A percentile compares a stretch with the other conserved stretches of the same genome.
phyloP scores from a whole-genome alignment of 2,113 vertebrate genomes.

The Lampris megalopsis region DNA sequence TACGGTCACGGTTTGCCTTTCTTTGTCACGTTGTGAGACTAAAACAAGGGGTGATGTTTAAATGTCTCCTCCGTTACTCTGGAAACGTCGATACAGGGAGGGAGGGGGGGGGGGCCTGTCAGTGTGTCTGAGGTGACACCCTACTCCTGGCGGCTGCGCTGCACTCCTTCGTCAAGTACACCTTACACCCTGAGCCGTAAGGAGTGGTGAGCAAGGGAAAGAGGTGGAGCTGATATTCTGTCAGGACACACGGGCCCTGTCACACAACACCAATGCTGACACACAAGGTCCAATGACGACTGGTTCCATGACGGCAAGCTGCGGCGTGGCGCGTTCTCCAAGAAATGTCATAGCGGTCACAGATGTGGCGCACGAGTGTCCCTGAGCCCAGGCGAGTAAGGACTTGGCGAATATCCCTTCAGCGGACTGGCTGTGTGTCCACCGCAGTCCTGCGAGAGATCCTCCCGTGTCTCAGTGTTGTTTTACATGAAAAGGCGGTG shows the following conservation, averaged over 20 bases:
- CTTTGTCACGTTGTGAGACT: constrained; percentile 14
- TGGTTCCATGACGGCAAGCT: no score
- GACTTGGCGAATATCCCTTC: no score
- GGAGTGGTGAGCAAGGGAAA: constrained; percentile 36
- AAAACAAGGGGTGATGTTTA: constrained; percentile 24
- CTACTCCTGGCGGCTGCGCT: constrained; percentile 40
- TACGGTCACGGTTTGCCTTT: neutral
- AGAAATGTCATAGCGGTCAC: no score
- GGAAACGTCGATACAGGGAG: constrained; percentile 54
- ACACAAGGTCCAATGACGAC: constrained; percentile 9
- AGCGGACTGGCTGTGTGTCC: no score
- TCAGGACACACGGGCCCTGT: constrained; percentile 14
- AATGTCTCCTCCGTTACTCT: constrained; percentile 20
- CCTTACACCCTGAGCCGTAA: constrained; percentile 52
- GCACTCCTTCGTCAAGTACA: constrained; percentile 49
- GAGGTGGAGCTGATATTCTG: constrained; percentile 34
- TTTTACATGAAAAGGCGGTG: no score
- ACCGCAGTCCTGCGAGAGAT: no score
- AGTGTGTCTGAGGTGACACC: constrained; percentile 59
- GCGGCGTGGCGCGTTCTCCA: no score
- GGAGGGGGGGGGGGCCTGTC: constrained; percentile 32
- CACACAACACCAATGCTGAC: constrained; percentile 34
- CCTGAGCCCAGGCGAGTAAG: no score
- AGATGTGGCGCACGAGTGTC: no score
- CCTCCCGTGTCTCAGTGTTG: no score